Conservation (phyloP, 1,140 invertebrate genomes). For the Zaprionus ghesquierei region DNA sequence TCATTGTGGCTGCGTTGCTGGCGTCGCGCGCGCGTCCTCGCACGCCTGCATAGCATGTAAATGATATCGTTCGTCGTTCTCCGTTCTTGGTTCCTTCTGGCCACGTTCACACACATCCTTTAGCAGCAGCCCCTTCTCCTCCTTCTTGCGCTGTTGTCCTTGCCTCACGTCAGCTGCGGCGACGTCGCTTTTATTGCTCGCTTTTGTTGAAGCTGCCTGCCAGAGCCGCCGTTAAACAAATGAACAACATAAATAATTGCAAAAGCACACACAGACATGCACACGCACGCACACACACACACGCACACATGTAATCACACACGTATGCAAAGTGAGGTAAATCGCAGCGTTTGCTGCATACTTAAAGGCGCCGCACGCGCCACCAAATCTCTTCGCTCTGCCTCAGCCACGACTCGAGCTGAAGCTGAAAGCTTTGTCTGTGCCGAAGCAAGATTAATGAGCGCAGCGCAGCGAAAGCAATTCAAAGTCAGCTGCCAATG, state of each 20-base stretch:
- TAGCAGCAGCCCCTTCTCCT: background rate
- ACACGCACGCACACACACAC: conserved; percentile 4
- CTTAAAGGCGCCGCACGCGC: conserved; percentile 55
- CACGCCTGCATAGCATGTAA: conserved; percentile 73
- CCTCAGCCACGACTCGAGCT: conserved; percentile 7
- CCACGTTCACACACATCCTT: conserved; percentile 54
- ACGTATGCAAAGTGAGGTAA: conserved; percentile 60
- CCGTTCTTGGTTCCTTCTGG: conserved; percentile 51
- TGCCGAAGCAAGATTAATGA: conserved; percentile 65
- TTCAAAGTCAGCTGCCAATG: conserved; percentile 45
- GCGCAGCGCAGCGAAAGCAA: conserved; percentile 41
- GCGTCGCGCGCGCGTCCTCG: background rate
- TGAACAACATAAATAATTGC: conserved; percentile 82
- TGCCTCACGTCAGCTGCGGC: conserved; percentile 52
- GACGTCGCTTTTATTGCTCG: conserved; percentile 51
- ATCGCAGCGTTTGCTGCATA: conserved; percentile 67
- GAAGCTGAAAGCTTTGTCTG: conserved; percentile 22
- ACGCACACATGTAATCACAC: conserved; percentile 24
- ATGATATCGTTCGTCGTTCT: conserved; percentile 64
- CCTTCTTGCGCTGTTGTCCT: conserved; percentile 30
- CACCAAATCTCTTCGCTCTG: conserved; percentile 39
- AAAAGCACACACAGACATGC: conserved; percentile 53
- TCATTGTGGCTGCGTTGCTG: conserved; percentile 54
- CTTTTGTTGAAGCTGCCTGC: conserved; percentile 72
- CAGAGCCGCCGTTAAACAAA: conserved; percentile 69